These are phyloP conservation scores for Trogon surrucura DNA, from an alignment of 2,113 vertebrate genomes.

Conservation along the genomic window DNA sequence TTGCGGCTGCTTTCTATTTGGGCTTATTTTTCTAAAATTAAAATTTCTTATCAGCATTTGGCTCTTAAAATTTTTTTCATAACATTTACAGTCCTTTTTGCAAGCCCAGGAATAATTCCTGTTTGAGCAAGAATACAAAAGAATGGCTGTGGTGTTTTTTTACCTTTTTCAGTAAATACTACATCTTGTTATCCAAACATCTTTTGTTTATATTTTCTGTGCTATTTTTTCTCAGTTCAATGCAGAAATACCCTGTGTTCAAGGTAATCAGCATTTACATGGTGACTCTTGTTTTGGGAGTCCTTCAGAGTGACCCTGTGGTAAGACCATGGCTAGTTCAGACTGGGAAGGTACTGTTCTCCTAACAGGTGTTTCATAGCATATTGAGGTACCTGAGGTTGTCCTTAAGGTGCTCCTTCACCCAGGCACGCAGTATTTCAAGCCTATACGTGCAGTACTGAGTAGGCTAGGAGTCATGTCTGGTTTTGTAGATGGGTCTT, in stretches of 20 bases:
- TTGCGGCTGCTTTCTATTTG: not conserved
- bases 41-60: not conserved
- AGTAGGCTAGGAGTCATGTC: not conserved
- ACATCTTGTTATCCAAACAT: not conserved
- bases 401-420: not conserved
- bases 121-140: not conserved
- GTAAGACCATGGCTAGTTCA: not conserved
- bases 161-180: not conserved
- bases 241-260: not conserved
- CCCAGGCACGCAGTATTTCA: not conserved
- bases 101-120: not conserved
- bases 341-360: not conserved
- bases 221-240: not conserved
- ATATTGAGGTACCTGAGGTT: not conserved
- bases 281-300: not conserved
- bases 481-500: not conserved
- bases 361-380: not conserved
- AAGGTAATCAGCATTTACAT: not conserved
- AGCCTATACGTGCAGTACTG: not conserved
- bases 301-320: not conserved
- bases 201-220: not conserved
- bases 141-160: not conserved
- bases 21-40: not conserved
- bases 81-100: not conserved
- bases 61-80: not conserved